Evolutionary conservation across 2,888 invertebrate genomes (phyloP).

Genomic region (Lithosia quadra): DNA sequence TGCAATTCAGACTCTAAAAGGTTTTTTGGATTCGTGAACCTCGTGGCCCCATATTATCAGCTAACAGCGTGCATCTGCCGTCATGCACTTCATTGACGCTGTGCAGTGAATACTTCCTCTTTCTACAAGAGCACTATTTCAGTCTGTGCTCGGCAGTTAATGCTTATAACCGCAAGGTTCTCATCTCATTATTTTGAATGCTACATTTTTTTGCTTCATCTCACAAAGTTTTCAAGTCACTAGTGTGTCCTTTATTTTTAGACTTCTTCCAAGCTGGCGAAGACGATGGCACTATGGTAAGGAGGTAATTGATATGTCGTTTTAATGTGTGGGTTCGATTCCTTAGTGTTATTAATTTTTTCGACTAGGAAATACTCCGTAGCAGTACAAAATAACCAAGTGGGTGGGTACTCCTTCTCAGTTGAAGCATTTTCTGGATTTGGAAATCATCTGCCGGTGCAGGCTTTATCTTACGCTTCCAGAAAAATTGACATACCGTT

Average conservation of each 20-base stretch:
- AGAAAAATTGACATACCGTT: no score
- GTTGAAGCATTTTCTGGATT: no score
- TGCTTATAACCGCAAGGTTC: not conserved
- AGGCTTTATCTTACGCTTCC: no score
- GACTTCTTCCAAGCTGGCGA: not conserved
- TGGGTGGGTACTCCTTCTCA: no score
- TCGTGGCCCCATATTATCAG: constrained; percentile 8
- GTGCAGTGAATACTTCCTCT: constrained; percentile 15
- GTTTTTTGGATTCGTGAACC: not conserved
- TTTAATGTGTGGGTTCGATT: not conserved
- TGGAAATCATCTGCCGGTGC: no score
- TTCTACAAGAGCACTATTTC: not conserved
- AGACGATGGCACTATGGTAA: not conserved
- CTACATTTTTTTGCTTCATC: not conserved
- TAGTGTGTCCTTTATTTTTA: not conserved
- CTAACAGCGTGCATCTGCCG: constrained; percentile 15
- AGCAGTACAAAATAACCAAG: not conserved
- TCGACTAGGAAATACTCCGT: not conserved
- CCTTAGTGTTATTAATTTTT: not conserved
- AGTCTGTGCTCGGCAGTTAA: not conserved
- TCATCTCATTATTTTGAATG: not conserved
- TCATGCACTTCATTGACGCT: constrained; percentile 14
- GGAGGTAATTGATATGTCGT: no score
- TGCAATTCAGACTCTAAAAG: no score
- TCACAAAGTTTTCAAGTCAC: not conserved